Evolutionary conservation across 1,140 invertebrate genomes (phyloP).

Genomic region (Drosophila micromelanica): DNA sequence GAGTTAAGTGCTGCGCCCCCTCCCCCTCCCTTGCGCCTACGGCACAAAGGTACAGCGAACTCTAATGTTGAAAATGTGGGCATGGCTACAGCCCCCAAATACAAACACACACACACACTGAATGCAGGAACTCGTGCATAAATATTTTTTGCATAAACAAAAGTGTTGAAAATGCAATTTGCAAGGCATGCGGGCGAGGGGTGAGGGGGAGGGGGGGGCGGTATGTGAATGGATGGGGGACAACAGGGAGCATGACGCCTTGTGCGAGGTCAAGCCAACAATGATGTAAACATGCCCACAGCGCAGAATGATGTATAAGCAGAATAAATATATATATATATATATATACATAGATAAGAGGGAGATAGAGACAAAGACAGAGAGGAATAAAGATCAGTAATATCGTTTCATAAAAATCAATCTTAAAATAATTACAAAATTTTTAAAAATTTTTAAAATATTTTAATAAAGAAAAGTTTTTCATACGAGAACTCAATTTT

Average conservation of each 20-base stretch:
- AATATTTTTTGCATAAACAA: constrained; percentile 79
- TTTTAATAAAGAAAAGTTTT: too few relatives aligned
- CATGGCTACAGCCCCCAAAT: constrained; percentile 53
- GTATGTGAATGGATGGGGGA: not conserved
- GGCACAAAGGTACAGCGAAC: constrained; percentile 24
- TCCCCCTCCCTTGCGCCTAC: not conserved
- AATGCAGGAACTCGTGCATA: constrained; percentile 37
- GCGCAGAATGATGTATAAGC: not conserved
- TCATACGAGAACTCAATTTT: too few relatives aligned
- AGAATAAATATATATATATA: too few relatives aligned
- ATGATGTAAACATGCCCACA: constrained; percentile 13
- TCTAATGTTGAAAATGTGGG: constrained; percentile 19
- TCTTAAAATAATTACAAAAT: too few relatives aligned
- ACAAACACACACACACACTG: constrained; percentile 32
- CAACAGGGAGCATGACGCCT: constrained; percentile 31
- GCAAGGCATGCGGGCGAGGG: constrained; percentile 20
- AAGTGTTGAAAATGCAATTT: constrained; percentile 82
- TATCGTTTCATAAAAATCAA: too few relatives aligned
- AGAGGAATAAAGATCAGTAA: not conserved
- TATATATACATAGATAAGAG: not conserved
- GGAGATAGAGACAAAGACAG: not conserved
- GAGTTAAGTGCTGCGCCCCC: constrained; percentile 24
- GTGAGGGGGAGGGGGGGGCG: too few relatives aligned
- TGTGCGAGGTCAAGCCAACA: constrained; percentile 72
- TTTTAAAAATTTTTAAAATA: too few relatives aligned